Base-by-base conservation (phyloP, 2,113 vertebrate species). In the Myiozetetes cayanensis region DNA sequence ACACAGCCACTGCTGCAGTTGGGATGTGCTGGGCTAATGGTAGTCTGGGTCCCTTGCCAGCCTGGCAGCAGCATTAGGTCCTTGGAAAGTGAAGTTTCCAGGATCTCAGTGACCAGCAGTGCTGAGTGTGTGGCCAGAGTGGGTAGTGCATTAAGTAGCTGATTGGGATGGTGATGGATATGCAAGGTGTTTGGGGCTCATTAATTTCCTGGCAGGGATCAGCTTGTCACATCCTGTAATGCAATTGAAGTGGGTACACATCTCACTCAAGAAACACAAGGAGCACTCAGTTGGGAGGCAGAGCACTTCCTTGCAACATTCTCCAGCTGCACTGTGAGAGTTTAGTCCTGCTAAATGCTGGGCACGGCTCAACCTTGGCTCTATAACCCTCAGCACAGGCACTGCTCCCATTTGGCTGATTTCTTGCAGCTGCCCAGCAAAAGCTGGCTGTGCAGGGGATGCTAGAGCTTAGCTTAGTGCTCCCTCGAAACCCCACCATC, bases 201-300 rank as follows among this genome's bases (percentile, higher is more conserved):
- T 83, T 90, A 93, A 94, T 95, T 95, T 94, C 78, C 63, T 70
- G 70, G 87, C 62, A 94, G 85, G 82, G 55, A 72, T 70, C 16
- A 3, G 72, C 81, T 85, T 85, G 82, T 95, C 85, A 85, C 63
- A 41, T 77, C 59, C 41, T 62, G 43, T 89, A 96, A 81, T 12
- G 58, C 50, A 73, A 76, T 76, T 78, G 37, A 85, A 88, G 50
- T 19, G 49, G 82, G n/a, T 85, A 22, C 70, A 58, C 6, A 4
- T 76, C 33, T 91, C 43, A 22, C 67, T 47, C 58, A 3, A 52
- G 28, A 50, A 91, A 8, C 49, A 25, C 31, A 58, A 27, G 22
- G 12, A 82, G 39, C 62, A 16, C 33, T 59, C 50, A 63, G 25
- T 7, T 0, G 0, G 27, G 62, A 79, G 44, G 49, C 47, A 67